phyloP scores from a whole-genome alignment of 2,797 vertebrate genomes.

The Pelodytes ibericus region DNA sequence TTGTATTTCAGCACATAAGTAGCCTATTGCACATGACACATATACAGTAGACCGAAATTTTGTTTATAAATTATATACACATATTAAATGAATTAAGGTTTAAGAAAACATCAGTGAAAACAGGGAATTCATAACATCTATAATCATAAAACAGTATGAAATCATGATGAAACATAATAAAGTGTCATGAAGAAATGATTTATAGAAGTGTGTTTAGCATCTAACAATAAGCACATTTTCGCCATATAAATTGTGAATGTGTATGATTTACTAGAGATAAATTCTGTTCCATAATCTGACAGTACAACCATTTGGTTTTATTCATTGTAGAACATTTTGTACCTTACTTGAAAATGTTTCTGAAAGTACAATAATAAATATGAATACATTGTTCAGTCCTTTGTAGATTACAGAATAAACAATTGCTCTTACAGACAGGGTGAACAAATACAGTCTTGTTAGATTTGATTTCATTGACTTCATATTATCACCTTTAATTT shows the following conservation, averaged over 20 bases:
- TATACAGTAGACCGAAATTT: too few relatives aligned
- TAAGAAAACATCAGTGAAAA: too few relatives aligned
- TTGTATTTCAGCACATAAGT: too few relatives aligned
- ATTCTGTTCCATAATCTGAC: slow-evolving; percentile 38
- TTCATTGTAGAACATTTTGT: slow-evolving; percentile 49
- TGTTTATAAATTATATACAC: too few relatives aligned
- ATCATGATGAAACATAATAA: slow-evolving; percentile 35
- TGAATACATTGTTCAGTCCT: slow-evolving; percentile 27
- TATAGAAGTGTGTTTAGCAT: slow-evolving; percentile 45
- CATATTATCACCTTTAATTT: too few relatives aligned
- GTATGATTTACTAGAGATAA: slow-evolving; percentile 49
- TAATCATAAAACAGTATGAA: slow-evolving; percentile 30
- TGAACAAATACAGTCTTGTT: slow-evolving; percentile 20
- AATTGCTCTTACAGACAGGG: background rate
- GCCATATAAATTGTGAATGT: slow-evolving; percentile 38
- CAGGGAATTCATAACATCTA: slow-evolving; percentile 40
- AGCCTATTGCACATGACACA: too few relatives aligned
- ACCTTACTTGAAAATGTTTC: slow-evolving; percentile 39
- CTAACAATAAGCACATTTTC: slow-evolving; percentile 31
- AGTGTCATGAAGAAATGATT: slow-evolving; percentile 29
- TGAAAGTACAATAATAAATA: slow-evolving; percentile 47
- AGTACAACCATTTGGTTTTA: slow-evolving; percentile 39
- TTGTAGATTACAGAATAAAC: slow-evolving; percentile 38
- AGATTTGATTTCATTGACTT: too few relatives aligned
- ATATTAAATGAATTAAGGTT: too few relatives aligned